Conservation (phyloP, 1,140 invertebrate genomes). For the Ectropis grisescens region DNA sequence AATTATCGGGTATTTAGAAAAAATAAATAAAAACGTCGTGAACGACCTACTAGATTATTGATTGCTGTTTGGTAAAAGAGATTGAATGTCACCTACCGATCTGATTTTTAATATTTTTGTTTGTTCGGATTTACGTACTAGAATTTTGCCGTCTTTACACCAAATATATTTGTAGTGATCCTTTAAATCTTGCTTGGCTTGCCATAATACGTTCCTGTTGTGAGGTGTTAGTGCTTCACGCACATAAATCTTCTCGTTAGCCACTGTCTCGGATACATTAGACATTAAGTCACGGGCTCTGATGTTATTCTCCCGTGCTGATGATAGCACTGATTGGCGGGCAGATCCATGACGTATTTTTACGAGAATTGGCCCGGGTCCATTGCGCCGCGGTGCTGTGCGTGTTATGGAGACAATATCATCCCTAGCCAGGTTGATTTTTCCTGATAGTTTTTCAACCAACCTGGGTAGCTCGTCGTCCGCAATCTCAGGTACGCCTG, state of each 20-base stretch:
- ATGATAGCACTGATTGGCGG: background rate
- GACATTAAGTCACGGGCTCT: background rate
- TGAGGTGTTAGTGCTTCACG: slow-evolving; percentile 8
- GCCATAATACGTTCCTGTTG: slow-evolving; percentile 7
- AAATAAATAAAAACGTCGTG: too few relatives aligned
- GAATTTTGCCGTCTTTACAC: slow-evolving; percentile 3
- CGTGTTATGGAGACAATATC: slow-evolving; percentile 5
- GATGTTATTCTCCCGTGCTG: background rate
- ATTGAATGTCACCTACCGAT: too few relatives aligned
- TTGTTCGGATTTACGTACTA: background rate
- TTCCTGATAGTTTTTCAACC: slow-evolving; percentile 2
- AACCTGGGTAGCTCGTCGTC: too few relatives aligned
- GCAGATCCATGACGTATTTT: too few relatives aligned
- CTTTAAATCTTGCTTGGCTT: too few relatives aligned
- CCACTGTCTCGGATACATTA: background rate
- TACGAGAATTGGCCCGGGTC: background rate
- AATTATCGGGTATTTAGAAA: too few relatives aligned
- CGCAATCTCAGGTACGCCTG: slow-evolving; percentile 3
- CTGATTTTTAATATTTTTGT: too few relatives aligned
- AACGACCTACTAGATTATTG: too few relatives aligned
- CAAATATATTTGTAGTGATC: slow-evolving; percentile 8
- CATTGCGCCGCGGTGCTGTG: too few relatives aligned
- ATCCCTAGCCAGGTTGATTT: slow-evolving; percentile 1
- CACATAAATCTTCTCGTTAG: slow-evolving; percentile 4
- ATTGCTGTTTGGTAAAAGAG: too few relatives aligned